Percentiles rank a stretch among this genome's conserved stretches.
Conservation (phyloP, 2,888 invertebrate species). For the Drosophila atroscutellata region DNA sequence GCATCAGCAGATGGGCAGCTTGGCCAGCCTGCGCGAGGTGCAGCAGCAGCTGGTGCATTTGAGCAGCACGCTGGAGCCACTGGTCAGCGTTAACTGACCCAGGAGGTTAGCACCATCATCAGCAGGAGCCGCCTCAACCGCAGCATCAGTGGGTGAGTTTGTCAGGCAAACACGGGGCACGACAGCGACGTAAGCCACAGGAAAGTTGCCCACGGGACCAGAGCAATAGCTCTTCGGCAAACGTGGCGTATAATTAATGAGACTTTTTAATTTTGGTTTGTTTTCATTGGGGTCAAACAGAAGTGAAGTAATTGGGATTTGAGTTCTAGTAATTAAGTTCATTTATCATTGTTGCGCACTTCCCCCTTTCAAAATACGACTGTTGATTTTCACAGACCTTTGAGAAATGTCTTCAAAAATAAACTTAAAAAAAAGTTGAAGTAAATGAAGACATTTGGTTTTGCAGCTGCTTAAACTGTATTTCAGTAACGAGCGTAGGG, state of each 20-base stretch:
- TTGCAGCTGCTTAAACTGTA: slow-evolving; percentile 9
- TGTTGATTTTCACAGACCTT: slow-evolving; percentile 10
- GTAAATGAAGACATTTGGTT: slow-evolving; percentile 16
- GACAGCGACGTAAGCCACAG: slow-evolving; percentile 69
- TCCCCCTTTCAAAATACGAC: background rate
- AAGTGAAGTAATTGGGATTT: slow-evolving; percentile 76
- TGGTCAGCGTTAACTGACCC: slow-evolving; percentile 84
- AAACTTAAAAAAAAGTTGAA: background rate
- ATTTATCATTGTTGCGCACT: slow-evolving; percentile 57
- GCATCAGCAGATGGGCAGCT: slow-evolving; percentile 63
- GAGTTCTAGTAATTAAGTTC: slow-evolving; percentile 72
- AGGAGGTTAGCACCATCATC: slow-evolving; percentile 48
- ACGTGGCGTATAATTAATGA: slow-evolving; percentile 73
- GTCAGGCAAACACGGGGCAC: slow-evolving; percentile 61
- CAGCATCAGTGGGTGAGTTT: slow-evolving; percentile 56
- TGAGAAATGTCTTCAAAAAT: slow-evolving; percentile 8
- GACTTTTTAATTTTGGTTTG: slow-evolving; percentile 35
- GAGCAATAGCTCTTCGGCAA: slow-evolving; percentile 10
- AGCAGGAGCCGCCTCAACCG: slow-evolving; percentile 28
- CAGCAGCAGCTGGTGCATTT: slow-evolving; percentile 73
- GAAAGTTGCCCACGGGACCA: slow-evolving; percentile 33
- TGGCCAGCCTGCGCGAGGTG: slow-evolving; percentile 70
- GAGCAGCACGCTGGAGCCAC: slow-evolving; percentile 77
- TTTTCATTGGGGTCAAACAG: slow-evolving; percentile 57
- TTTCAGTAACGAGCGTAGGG: background rate